phyloP scores from a whole-genome alignment of 2,113 vertebrate genomes.

The Clarias macrocephalus region DNA sequence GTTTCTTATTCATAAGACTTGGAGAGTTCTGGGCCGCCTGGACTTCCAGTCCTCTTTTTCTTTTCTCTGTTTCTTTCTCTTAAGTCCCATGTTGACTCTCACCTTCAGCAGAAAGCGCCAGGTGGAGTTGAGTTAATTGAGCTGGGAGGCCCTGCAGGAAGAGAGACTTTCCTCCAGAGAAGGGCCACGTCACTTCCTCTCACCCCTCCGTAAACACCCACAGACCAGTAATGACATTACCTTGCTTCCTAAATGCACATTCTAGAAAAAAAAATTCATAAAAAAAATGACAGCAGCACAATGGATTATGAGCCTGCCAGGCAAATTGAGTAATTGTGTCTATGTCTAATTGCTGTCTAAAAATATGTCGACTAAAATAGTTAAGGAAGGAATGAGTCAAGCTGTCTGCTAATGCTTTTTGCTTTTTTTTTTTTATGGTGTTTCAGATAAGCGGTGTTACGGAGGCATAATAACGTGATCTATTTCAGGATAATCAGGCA shows the following conservation, averaged over 20 bases:
- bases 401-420: constrained; percentile 35
- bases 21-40: constrained; percentile 50
- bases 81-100: constrained; percentile 59
- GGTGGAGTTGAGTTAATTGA: constrained; percentile 74
- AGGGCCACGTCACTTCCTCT: constrained; percentile 68
- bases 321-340: constrained; percentile 23
- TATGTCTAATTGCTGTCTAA: constrained; percentile 36
- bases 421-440: constrained; percentile 41
- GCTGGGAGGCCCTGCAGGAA: constrained; percentile 67
- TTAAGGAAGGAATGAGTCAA: constrained; percentile 47
- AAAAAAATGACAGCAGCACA: neutral
- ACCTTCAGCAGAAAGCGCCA: constrained; percentile 71
- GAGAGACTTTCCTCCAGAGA: constrained; percentile 54
- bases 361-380: constrained; percentile 44
- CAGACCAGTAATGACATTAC: constrained; percentile 50
- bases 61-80: constrained; percentile 47
- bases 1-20: constrained; percentile 55
- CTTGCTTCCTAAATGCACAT: constrained; percentile 4
- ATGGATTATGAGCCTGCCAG: constrained; percentile 31
- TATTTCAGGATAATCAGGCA: constrained; percentile 69
- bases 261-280: neutral
- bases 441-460: constrained; percentile 54
- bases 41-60: constrained; percentile 30
- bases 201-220: constrained; percentile 32
- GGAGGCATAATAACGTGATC: constrained; percentile 66